Evolutionary conservation across 2,113 vertebrate species (phyloP).

Genomic region (Larimichthys crocea): DNA sequence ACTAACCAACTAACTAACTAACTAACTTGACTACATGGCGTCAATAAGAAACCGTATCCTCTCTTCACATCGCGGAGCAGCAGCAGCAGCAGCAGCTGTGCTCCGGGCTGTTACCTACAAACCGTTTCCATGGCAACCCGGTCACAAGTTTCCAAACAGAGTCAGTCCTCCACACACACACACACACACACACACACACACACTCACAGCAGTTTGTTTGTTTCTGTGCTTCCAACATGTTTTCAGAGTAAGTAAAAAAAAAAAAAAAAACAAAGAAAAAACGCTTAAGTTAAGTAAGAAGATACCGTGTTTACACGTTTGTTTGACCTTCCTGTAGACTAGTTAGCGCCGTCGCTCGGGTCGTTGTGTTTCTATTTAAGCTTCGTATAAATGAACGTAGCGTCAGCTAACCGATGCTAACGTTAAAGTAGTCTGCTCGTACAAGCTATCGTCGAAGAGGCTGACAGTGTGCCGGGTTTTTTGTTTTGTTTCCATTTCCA

Average conservation of each 20-base stretch:
- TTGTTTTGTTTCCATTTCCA: slow-evolving; percentile 43
- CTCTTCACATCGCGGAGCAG: not conserved
- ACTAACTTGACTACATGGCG: not conserved
- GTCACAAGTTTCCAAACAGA: slow-evolving; percentile 58
- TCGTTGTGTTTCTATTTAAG: not conserved
- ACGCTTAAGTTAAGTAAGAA: not conserved
- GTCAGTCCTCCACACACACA: not conserved
- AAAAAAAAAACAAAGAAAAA: not conserved
- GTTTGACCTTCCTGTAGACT: not conserved
- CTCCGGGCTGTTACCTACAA: too few relatives aligned
- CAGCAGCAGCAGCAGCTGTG: slow-evolving; percentile 24
- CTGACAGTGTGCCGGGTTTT: slow-evolving; percentile 40
- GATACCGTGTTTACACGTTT: not conserved
- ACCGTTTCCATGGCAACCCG: slow-evolving; percentile 54
- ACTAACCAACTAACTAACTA: not conserved
- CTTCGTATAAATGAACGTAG: not conserved
- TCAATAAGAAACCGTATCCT: too few relatives aligned
- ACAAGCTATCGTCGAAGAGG: not conserved
- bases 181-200: too few relatives aligned
- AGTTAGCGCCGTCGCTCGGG: too few relatives aligned
- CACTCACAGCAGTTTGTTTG: slow-evolving; percentile 3
- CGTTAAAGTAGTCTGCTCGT: not conserved
- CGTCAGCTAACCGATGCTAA: not conserved
- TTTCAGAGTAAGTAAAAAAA: slow-evolving; percentile 62
- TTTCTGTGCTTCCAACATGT: slow-evolving; percentile 36